Base-by-base conservation (phyloP, 1,140 invertebrate species). In the Sinella curviseta region DNA sequence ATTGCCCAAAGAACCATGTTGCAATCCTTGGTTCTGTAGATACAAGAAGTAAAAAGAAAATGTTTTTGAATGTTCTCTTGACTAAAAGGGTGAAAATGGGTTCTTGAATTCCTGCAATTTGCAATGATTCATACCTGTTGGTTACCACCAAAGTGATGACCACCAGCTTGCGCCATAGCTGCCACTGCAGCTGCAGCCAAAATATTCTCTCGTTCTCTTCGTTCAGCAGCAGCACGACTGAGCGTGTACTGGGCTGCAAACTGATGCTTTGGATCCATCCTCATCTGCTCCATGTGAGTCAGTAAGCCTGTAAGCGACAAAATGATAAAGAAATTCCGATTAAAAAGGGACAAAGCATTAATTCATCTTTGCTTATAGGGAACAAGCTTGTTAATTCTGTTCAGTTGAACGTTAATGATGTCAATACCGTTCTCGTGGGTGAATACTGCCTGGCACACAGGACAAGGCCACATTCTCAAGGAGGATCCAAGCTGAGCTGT, bases 181-280 rank as follows among this genome's bases (percentile, higher is more conserved):
- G 90, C 90, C 16, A 91, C 91, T 28, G 89, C 89, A 80, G 90
- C 90, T 0, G 93, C 91, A 8, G 92, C 92, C 33, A 95, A 87
- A 76, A 93, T 87, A 1, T 88, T 90, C 86, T 96, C 95, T 36
- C 95, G 88, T 86, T 96, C 94, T 80, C 95, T 89, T 84, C 94
- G 90, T 85, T 96, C 95, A 30, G 95, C 95, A 4, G 95, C 95
- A 12, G 95, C 95, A 83, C 95, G 89, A 80, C 94, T 95, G 75
- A 97, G 89, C 28, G 97, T 94, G 86, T 96, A 96, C 86, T 97
- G 95, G 31, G 95, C 95, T 36, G 95, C 95, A 85, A 97, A 97
- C 86, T 97, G 95, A 90, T 97, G 95, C 87, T 97, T 97, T 1
- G 95, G 95, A 87, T 97, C 95, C 94, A 96, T 97, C 84, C 95